These are phyloP conservation scores for Apamea sordens DNA, from an alignment of 2,888 invertebrate species.

Conservation along the genomic window DNA sequence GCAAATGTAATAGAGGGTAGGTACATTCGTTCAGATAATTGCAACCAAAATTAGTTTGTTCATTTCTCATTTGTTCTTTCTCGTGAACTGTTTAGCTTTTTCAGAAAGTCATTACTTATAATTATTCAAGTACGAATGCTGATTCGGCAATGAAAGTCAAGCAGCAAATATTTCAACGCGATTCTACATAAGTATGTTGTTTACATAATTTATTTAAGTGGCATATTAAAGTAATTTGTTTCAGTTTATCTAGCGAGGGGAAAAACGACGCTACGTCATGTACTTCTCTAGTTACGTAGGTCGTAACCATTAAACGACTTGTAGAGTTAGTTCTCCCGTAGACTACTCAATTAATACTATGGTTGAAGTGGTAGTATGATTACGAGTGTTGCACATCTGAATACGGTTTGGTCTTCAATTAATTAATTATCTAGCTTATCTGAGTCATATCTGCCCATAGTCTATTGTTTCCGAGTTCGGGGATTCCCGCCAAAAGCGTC, in stretches of 20 bases:
- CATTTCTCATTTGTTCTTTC: too few species aligned
- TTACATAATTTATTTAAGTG: constrained; percentile 24
- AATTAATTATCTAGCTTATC: neutral
- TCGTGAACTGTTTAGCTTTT: constrained; percentile 23
- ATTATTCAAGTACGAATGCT: constrained; percentile 17
- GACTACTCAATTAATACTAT: neutral
- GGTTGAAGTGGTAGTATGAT: neutral
- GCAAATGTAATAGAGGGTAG: neutral
- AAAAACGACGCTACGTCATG: constrained; percentile 17
- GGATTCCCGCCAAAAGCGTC: neutral
- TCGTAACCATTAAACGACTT: neutral
- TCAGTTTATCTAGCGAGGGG: constrained; percentile 14
- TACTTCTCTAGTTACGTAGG: constrained; percentile 10
- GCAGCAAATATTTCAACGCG: constrained; percentile 14
- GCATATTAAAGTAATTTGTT: constrained; percentile 18
- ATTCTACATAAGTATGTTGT: constrained; percentile 16
- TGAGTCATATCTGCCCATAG: neutral
- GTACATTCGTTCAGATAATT: constrained; percentile 21
- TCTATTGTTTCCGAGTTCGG: neutral
- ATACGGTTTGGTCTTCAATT: neutral
- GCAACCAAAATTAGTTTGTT: constrained; percentile 19
- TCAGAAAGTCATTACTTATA: constrained; percentile 35
- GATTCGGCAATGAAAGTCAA: constrained; percentile 34
- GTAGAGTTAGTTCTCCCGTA: neutral
- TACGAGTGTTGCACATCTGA: neutral